phyloP scores from a whole-genome alignment of 2,888 invertebrate species.

The Podabrus alpinus region DNA sequence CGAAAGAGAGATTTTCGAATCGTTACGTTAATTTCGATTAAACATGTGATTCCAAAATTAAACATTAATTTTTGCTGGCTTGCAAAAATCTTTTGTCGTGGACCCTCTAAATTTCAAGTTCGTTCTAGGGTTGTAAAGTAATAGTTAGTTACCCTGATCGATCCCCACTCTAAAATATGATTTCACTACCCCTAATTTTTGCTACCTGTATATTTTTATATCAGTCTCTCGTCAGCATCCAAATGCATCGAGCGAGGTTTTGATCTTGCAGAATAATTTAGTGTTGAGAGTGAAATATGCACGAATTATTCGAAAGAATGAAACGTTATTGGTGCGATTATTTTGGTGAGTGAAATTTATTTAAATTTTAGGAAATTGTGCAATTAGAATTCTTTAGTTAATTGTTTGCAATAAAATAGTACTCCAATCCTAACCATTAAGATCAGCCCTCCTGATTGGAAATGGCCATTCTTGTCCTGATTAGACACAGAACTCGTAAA shows the following conservation, averaged over 20 bases:
- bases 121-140: conserved; percentile 40
- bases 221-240: conserved; percentile 39
- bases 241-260: neutral
- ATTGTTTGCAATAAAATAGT: conserved; percentile 37
- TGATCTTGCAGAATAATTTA: conserved; percentile 2
- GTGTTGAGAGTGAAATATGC: conserved; percentile 34
- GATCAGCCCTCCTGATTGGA: conserved; percentile 54
- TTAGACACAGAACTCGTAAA: conserved; percentile 46
- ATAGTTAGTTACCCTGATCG: conserved; percentile 40
- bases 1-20: neutral
- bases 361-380: neutral
- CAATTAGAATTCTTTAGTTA: conserved; percentile 28
- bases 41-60: conserved; percentile 36
- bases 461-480: conserved; percentile 49
- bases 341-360: conserved; percentile 39
- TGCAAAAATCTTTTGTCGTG: conserved; percentile 42
- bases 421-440: conserved; percentile 44
- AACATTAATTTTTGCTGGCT: conserved; percentile 47
- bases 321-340: conserved; percentile 43
- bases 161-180: conserved; percentile 37
- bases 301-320: conserved; percentile 45
- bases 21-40: neutral
- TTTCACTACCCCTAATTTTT: conserved; percentile 40
- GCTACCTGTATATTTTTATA: conserved; percentile 38
- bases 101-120: conserved; percentile 39